phyloP scores from a whole-genome alignment of 1,140 invertebrate species.

The Meteorus sp. region DNA sequence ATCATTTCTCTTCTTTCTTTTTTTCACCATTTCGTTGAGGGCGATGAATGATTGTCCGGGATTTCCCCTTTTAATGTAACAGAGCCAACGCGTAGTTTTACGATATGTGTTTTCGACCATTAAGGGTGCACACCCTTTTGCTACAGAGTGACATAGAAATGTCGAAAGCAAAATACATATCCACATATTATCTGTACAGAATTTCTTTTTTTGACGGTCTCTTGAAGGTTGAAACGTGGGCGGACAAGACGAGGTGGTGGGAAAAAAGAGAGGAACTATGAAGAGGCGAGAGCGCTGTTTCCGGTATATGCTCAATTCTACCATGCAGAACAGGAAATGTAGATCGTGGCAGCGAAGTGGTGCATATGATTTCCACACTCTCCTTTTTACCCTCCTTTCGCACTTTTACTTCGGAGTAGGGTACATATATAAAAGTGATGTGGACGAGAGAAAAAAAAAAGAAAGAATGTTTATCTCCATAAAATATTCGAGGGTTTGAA shows the following conservation, averaged over 20 bases:
- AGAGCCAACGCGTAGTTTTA: conserved; percentile 25
- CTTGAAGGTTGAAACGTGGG: neutral
- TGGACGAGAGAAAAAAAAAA: neutral
- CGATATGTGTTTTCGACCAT: conserved; percentile 26
- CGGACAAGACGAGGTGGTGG: conserved; percentile 5
- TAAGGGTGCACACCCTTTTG: conserved; percentile 18
- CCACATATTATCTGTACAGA: too few species aligned
- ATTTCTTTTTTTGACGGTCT: neutral
- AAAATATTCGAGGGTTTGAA: conserved; percentile 10
- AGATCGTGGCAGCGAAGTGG: conserved; percentile 41
- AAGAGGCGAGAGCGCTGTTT: conserved; percentile 32
- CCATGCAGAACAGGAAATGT: conserved; percentile 36
- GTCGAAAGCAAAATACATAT: too few species aligned
- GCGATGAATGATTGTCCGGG: conserved; percentile 23
- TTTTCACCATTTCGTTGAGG: too few species aligned
- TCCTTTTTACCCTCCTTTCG: neutral
- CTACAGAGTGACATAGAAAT: conserved; percentile 5
- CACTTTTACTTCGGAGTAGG: too few species aligned
- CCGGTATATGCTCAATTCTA: conserved; percentile 27
- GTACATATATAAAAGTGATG: too few species aligned
- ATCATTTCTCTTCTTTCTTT: conserved; percentile 1
- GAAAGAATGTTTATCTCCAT: conserved; percentile 22
- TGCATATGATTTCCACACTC: conserved; percentile 40
- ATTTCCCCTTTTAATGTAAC: conserved; percentile 25
- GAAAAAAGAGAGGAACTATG: conserved; percentile 26